Conservation (phyloP, 2,797 vertebrate genomes). For the Megaceryle alcyon region DNA sequence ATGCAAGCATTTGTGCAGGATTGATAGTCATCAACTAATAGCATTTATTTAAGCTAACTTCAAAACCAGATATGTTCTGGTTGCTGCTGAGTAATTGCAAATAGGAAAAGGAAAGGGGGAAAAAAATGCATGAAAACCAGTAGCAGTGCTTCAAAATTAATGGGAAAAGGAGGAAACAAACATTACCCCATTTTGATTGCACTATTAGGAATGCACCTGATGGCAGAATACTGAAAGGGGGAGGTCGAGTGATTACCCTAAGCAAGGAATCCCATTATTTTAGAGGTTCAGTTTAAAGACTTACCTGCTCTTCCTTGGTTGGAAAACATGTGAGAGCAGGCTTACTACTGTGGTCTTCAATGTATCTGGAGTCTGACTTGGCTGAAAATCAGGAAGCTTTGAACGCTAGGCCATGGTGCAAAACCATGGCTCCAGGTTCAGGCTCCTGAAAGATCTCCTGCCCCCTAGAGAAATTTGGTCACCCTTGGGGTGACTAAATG, state of each 20-base stretch:
- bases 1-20: constrained; percentile 22
- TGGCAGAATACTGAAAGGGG: neutral
- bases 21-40: constrained; percentile 38
- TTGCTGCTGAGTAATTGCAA: constrained; percentile 26
- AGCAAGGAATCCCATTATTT: neutral
- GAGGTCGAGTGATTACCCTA: neutral
- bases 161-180: neutral
- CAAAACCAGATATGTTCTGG: neutral
- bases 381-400: neutral
- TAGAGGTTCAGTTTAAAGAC: neutral
- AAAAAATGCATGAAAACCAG: neutral
- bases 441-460: neutral
- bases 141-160: neutral
- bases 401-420: neutral
- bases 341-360: neutral
- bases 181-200: neutral
- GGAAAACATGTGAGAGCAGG: neutral
- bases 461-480: no score
- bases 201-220: neutral
- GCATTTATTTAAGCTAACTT: constrained; percentile 26
- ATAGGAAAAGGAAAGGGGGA: neutral
- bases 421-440: neutral
- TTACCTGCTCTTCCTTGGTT: neutral
- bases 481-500: neutral
- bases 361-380: neutral